Percentiles rank a stretch among this genome's conserved stretches.
These are phyloP conservation scores for Nomada fabriciana DNA, from an alignment of 2,888 invertebrate genomes.

Conservation along the genomic window DNA sequence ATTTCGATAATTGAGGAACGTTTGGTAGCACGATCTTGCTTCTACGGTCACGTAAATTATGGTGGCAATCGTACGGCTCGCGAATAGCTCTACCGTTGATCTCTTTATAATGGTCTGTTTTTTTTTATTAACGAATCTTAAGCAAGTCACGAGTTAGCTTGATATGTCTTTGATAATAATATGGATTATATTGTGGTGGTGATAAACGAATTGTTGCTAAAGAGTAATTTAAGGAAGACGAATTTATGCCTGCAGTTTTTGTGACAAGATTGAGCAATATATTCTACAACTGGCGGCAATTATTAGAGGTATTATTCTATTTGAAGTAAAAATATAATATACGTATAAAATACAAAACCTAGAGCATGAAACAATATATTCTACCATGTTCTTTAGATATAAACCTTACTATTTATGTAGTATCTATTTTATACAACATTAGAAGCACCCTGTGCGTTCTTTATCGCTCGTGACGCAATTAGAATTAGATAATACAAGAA, in stretches of 20 bases:
- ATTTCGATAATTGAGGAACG: constrained; percentile 63
- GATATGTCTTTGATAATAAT: not conserved
- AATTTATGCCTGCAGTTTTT: too few species aligned
- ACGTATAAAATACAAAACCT: too few species aligned
- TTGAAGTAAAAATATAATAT: too few species aligned
- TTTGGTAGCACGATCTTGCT: constrained; percentile 34
- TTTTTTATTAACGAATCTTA: not conserved
- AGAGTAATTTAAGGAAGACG: too few species aligned
- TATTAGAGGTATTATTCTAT: too few species aligned
- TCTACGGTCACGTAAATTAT: constrained; percentile 37
- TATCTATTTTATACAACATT: not conserved
- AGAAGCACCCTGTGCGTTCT: not conserved
- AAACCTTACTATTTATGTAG: not conserved
- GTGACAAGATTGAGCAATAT: too few species aligned
- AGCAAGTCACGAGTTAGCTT: not conserved
- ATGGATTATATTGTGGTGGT: too few species aligned
- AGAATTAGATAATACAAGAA: not conserved
- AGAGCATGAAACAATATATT: too few species aligned
- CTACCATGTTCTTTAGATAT: not conserved
- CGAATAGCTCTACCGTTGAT: constrained; percentile 19
- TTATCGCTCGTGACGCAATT: not conserved
- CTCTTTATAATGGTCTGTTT: not conserved
- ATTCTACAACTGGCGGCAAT: too few species aligned
- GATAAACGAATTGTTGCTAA: too few species aligned
- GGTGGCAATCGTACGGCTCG: constrained; percentile 30